Base-by-base conservation (phyloP, 2,888 invertebrate genomes). In the Lysandra bellargus region DNA sequence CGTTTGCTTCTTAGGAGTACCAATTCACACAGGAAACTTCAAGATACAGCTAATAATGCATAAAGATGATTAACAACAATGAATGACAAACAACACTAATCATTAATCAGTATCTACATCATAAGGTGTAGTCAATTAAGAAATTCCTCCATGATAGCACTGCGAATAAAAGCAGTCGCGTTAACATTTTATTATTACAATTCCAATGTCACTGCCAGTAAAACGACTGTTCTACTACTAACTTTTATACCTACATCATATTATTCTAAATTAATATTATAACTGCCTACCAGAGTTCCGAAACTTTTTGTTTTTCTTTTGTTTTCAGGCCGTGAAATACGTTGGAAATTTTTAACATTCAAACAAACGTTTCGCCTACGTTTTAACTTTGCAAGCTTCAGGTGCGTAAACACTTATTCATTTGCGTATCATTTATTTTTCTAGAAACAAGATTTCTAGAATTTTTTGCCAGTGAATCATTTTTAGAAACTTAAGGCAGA, bases 291-390 rank as follows among this genome's bases (percentile, higher is more conserved):
- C 64, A 9, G 30, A 64, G 64, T 64, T 64, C 2, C 4, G 30
- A 30, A 30, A 64, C 12, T 64, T 64, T 64, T 64, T 64, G 30
- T 64, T 64, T 64, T 64, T 30, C 64, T 64, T 64, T 64, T 64
- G 64, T 64, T 64, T 64, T 30, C 9, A 4, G 23, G 64, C 9
- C 64, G 64, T 7, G 4, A 30, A 30, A 23, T 64, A 61, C n/a
- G 23, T 61, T 61, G n/a, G 3, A 60, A 61, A 61, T 23, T 61
- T 23, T 23, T 61, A 2, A 30, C 9, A 7, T 64, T 64, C 64
- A 64, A 64, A 64, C 64, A 64, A 64, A 64, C 30, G 30, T 30
- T 64, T 30, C 30, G 64, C 64, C 64, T 4, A 64, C 64, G 4
- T 64, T 64, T 64, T 23, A 23, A 30, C 30, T 64, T 64, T 30